These are phyloP conservation scores for Dissostichus mawsoni DNA, from an alignment of 2,113 vertebrate species.

Conservation along the genomic window DNA sequence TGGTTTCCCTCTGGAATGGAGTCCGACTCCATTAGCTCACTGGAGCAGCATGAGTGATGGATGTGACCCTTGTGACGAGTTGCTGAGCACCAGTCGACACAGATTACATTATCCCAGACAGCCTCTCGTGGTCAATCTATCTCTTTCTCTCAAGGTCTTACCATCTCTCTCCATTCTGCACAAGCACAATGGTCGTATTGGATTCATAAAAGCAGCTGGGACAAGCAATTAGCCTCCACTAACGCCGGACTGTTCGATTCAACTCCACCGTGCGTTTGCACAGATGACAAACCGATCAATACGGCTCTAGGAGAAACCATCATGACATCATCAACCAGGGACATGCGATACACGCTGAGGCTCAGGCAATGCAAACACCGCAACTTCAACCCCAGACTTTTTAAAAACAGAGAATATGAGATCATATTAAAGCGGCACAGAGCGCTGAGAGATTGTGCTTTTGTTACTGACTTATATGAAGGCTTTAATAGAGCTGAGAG, in stretches of 20 bases:
- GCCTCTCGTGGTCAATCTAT: constrained; percentile 20
- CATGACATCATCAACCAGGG: constrained; percentile 40
- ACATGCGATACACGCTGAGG: not conserved
- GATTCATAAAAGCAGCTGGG: constrained; percentile 38
- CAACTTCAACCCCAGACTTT: not conserved
- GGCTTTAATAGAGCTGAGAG: not conserved
- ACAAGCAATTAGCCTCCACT: constrained; percentile 46
- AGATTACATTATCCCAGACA: constrained; percentile 66
- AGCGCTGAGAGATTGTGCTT: not conserved
- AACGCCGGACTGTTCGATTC: not conserved
- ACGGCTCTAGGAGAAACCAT: not conserved
- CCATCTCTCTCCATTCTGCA: constrained; percentile 17
- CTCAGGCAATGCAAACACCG: not conserved
- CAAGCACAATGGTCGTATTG: constrained; percentile 13
- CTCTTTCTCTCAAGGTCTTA: constrained; percentile 5
- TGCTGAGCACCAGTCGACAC: constrained; percentile 22
- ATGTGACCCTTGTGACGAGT: constrained; percentile 46
- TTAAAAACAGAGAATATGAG: not conserved
- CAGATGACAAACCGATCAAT: constrained; percentile 33
- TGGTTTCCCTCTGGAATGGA: constrained; percentile 26
- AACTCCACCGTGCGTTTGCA: not conserved
- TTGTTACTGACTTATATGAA: not conserved
- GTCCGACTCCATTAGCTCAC: constrained; percentile 62
- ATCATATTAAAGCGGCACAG: not conserved
- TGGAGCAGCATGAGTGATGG: constrained; percentile 52